Percentiles rank a stretch among this genome's conserved stretches.
Conservation (phyloP, 2,888 invertebrate genomes). For the Caenorhabditis wallacei region DNA sequence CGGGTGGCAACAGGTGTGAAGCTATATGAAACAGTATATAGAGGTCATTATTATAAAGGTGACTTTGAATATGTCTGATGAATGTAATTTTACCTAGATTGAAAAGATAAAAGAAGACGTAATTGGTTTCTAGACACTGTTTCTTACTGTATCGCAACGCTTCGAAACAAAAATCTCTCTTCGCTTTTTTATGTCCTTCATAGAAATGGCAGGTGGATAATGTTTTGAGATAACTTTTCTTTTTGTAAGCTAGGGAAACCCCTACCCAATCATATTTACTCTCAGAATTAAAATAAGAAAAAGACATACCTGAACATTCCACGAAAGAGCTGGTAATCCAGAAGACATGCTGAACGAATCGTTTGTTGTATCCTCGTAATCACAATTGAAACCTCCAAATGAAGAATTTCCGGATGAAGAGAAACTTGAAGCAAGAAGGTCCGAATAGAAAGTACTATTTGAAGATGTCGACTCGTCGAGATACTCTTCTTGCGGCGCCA, state of each 20-base stretch:
- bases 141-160: no score
- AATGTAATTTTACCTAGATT: neutral
- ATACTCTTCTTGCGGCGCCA: slow-evolving; percentile 58
- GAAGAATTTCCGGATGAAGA: slow-evolving; percentile 15
- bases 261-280: neutral
- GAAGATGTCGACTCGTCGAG: slow-evolving; percentile 49
- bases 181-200: no score
- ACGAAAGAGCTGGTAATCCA: slow-evolving; percentile 35
- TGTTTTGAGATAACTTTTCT: slow-evolving; percentile 1
- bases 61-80: neutral
- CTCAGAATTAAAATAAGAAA: neutral
- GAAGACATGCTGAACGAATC: slow-evolving; percentile 28
- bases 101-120: no score
- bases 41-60: slow-evolving; percentile 2
- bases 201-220: neutral
- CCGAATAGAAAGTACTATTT: slow-evolving; percentile 43
- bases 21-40: neutral
- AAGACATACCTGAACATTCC: slow-evolving; percentile 55
- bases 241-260: neutral
- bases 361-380: slow-evolving; percentile 46
- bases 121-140: no score
- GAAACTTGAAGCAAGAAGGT: slow-evolving; percentile 32
- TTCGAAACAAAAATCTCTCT: no score
- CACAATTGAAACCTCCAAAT: neutral
- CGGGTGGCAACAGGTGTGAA: slow-evolving; percentile 52